Conservation (phyloP, 2,888 invertebrate genomes). For the Drosophila helvetica region DNA sequence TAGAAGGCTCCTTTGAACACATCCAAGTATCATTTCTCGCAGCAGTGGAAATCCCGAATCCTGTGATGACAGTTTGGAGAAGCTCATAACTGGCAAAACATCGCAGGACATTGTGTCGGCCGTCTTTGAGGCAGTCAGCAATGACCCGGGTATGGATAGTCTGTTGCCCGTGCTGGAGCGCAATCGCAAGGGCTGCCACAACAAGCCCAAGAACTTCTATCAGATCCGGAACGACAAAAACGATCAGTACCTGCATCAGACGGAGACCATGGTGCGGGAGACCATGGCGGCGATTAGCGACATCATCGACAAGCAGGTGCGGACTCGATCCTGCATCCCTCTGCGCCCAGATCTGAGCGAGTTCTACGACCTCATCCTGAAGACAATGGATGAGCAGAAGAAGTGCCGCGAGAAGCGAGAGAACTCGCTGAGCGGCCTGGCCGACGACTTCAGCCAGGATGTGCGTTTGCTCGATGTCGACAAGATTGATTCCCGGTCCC, state of each 20-base stretch:
- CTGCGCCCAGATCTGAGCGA: slow-evolving; percentile 74
- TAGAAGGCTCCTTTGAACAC: no score
- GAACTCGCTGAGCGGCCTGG: slow-evolving; percentile 20
- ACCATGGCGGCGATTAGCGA: slow-evolving; percentile 78
- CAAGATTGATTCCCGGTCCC: slow-evolving; percentile 71
- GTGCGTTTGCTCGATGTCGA: slow-evolving; percentile 55
- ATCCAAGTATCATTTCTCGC: neutral
- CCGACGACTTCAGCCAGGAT: slow-evolving; percentile 51
- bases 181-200: slow-evolving; percentile 57
- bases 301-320: slow-evolving; percentile 81
- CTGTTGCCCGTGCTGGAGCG: slow-evolving; percentile 70
- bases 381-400: slow-evolving; percentile 62
- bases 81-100: slow-evolving; percentile 73
- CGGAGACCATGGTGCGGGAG: slow-evolving; percentile 76
- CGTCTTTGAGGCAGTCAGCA: slow-evolving; percentile 71
- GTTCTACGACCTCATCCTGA: slow-evolving; percentile 80
- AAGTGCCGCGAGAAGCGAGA: slow-evolving; percentile 72
- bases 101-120: slow-evolving; percentile 75
- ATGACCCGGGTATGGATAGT: slow-evolving; percentile 68
- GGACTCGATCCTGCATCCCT: slow-evolving; percentile 75
- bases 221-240: slow-evolving; percentile 61
- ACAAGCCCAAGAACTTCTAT: slow-evolving; percentile 49
- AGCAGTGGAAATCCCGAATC: neutral
- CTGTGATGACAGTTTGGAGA: slow-evolving; percentile 45
- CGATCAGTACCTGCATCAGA: slow-evolving; percentile 61